These are phyloP conservation scores for Amphimallon solstitiale DNA, from an alignment of 2,888 invertebrate genomes.

Conservation along the genomic window DNA sequence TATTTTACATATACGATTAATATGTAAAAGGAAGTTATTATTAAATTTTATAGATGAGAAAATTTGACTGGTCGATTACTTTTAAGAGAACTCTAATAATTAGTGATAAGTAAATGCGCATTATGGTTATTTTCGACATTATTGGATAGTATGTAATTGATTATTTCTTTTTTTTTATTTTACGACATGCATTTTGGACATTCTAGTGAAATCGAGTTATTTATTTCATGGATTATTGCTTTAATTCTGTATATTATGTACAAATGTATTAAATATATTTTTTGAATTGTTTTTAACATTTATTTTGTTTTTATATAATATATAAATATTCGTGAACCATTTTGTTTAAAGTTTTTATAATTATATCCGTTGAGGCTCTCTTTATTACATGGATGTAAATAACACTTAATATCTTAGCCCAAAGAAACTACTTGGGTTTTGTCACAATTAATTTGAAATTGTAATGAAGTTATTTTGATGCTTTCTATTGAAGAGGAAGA, in stretches of 20 bases:
- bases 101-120: not conserved
- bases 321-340: no score
- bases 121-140: not conserved
- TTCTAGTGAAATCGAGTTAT: slow-evolving; percentile 19
- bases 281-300: slow-evolving; percentile 48
- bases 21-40: no score
- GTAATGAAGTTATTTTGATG: no score
- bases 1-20: no score
- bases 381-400: no score
- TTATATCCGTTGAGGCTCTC: no score
- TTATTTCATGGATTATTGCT: slow-evolving; percentile 18
- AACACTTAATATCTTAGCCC: no score
- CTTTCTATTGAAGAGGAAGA: no score
- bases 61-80: slow-evolving; percentile 5
- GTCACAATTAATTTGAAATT: no score
- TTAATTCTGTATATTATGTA: slow-evolving; percentile 49
- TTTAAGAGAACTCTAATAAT: not conserved
- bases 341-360: no score
- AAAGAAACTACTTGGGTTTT: no score
- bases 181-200: slow-evolving; percentile 11
- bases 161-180: not conserved
- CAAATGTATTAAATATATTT: slow-evolving; percentile 53
- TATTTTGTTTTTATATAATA: slow-evolving; percentile 14
- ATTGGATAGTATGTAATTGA: not conserved
- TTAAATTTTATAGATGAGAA: not conserved